These are phyloP conservation scores for Zaprionus kolodkinae DNA, from an alignment of 1,140 invertebrate species.

Conservation along the genomic window DNA sequence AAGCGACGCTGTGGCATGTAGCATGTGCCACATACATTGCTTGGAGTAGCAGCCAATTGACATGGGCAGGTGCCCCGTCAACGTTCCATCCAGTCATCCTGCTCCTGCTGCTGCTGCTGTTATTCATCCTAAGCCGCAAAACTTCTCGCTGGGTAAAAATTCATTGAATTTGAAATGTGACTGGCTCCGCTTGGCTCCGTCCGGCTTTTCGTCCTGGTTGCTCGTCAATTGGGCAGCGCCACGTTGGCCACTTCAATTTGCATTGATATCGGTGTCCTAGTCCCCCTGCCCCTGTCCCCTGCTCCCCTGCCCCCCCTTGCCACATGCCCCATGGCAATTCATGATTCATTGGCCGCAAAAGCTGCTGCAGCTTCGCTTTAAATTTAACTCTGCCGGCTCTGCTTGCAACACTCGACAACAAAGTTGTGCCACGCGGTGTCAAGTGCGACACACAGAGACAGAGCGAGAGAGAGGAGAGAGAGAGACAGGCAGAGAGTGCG, in stretches of 20 bases:
- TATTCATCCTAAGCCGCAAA: constrained; percentile 69
- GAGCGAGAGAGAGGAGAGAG: not conserved
- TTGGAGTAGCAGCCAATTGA: constrained; percentile 64
- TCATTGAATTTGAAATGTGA: constrained; percentile 81
- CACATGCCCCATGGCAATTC: constrained; percentile 44
- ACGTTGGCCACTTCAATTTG: constrained; percentile 79
- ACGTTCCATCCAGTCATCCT: constrained; percentile 32
- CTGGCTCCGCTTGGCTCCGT: constrained; percentile 11
- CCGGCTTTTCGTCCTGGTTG: not conserved
- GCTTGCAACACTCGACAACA: constrained; percentile 34
- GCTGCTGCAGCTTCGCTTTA: constrained; percentile 32
- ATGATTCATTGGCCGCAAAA: constrained; percentile 68
- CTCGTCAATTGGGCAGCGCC: constrained; percentile 66
- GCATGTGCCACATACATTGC: constrained; percentile 42
- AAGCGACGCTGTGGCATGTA: constrained; percentile 46
- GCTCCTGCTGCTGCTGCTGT: constrained; percentile 22
- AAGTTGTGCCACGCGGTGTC: constrained; percentile 34
- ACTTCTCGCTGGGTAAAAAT: constrained; percentile 70
- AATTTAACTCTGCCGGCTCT: constrained; percentile 40
- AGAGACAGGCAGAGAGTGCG: not conserved
- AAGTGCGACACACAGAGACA: constrained; percentile 27
- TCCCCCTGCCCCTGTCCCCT: too few relatives aligned
- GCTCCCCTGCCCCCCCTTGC: constrained; percentile 1
- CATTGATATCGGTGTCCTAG: constrained; percentile 60
- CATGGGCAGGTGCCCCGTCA: constrained; percentile 51